Conservation (phyloP, 2,888 invertebrate genomes). For the Autographa pulchrina region DNA sequence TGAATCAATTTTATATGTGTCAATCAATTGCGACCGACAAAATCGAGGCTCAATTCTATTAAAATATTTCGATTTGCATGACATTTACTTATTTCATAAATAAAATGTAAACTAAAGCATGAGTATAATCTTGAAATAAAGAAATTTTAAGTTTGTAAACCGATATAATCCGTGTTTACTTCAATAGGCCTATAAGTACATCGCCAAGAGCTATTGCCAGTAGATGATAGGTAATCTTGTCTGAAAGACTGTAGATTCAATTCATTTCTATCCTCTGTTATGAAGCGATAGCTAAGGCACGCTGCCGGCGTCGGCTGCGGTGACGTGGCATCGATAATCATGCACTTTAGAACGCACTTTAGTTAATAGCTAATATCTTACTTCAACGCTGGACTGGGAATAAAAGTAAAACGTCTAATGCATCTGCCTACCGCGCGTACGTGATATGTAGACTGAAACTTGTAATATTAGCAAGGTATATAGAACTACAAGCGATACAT, state of each 20-base stretch:
- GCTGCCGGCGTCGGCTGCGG: slow-evolving; percentile 24
- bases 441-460: slow-evolving; percentile 25
- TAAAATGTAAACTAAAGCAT: background rate
- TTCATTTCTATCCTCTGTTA: slow-evolving; percentile 32
- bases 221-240: slow-evolving; percentile 32
- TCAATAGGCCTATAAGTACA: slow-evolving; percentile 15
- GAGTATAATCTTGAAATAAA: background rate
- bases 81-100: too few species aligned
- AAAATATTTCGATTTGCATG: too few species aligned
- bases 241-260: slow-evolving; percentile 31
- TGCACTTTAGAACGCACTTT: slow-evolving; percentile 56
- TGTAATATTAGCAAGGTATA: slow-evolving; percentile 21
- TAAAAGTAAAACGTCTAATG: slow-evolving; percentile 30
- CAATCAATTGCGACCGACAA: too few species aligned
- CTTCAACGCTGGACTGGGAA: slow-evolving; percentile 37
- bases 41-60: too few species aligned
- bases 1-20: too few species aligned
- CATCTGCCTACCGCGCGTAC: slow-evolving; percentile 16
- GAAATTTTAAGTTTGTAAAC: slow-evolving; percentile 16
- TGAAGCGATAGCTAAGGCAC: slow-evolving; percentile 41
- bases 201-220: slow-evolving; percentile 38
- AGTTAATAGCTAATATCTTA: slow-evolving; percentile 52
- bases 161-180: slow-evolving; percentile 17
- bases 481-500: slow-evolving; percentile 5
- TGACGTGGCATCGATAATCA: slow-evolving; percentile 35